A percentile compares a stretch with the other conserved stretches of the same genome.
Evolutionary conservation across 2,797 vertebrate genomes (phyloP).

Genomic region (Vireo griseus): DNA sequence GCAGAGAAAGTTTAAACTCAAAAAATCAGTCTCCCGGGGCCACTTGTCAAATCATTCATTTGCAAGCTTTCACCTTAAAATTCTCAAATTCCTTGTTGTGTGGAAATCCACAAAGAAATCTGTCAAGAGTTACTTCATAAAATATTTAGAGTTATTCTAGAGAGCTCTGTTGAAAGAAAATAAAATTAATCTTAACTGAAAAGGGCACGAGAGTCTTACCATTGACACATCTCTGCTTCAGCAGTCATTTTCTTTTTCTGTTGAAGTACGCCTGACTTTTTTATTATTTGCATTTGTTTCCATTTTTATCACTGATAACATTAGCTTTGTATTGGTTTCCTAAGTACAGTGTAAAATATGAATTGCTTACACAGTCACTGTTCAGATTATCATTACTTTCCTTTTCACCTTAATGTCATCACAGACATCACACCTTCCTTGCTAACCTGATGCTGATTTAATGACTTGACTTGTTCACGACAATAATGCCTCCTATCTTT

Average conservation of each 20-base stretch:
- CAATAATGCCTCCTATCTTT: neutral
- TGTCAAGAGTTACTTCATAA: neutral
- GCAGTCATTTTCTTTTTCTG: neutral
- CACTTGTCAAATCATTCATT: neutral
- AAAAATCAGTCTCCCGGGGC: neutral
- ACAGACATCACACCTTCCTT: neutral
- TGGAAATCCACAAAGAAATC: neutral
- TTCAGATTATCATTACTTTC: neutral
- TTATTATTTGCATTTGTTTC: neutral
- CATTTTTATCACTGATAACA: neutral
- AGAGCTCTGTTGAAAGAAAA: constrained; percentile 29
- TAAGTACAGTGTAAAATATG: neutral
- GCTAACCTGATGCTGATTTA: constrained; percentile 4
- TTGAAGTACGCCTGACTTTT: neutral
- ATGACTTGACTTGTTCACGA: neutral
- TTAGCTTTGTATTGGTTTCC: neutral
- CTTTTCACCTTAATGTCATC: constrained; percentile 2
- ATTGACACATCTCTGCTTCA: neutral
- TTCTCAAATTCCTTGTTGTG: neutral
- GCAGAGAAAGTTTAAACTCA: neutral
- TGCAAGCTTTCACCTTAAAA: neutral
- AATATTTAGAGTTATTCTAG: neutral
- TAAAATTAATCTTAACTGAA: constrained; percentile 7
- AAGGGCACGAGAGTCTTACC: neutral
- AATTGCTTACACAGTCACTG: neutral